Base-by-base conservation (phyloP, 2,888 invertebrate species). In the Meiosimyza platycephala region DNA sequence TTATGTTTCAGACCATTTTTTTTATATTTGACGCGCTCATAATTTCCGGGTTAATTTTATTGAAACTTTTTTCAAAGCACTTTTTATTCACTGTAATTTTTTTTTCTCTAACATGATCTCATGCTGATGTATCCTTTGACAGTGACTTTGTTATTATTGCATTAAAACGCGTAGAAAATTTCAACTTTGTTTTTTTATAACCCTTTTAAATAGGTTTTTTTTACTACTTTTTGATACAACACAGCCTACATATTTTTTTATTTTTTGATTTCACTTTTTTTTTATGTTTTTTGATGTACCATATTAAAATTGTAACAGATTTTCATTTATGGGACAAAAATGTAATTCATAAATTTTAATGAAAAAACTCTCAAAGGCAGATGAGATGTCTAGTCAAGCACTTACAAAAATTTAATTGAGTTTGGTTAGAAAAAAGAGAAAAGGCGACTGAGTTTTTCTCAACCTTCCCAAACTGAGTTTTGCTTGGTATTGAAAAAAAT, bases 311-410 rank as follows among this genome's bases (percentile, higher is more conserved):
- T 78, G 77, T 78, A 78, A 76, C 76, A 78, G 70, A 76, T 75
- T 71, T 76, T 71, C 64, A 51, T 60, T 6, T 72, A 54, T 48
- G 79, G 81, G 79, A 82, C 79, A 80, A 80, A 79, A 80, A 81
- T 83, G 81, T 82, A 83, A 84, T n/a, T n/a, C n/a, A n/a, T 84
- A 84, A 84, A 84, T 84, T 84, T 83, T 80, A 84, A 84, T 82
- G 75, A 83, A 83, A 84, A 57, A 57, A 28, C 57, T 11, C 11
- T 22, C 16, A 12, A 28, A 57, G 11, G 64, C 64, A 52, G 63
- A 48, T 50, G 63, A 52, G 63, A 48, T 50, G 63, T 13, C 12
- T 28, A 13, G 18, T 40, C 3, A 13, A 15, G 15, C 50, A 50
- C 63, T 68, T 66, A n/a, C 66, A 40, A 28, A 28, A 28, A 28